phyloP scores from a whole-genome alignment of 2,797 vertebrate genomes.

The Xenentodon cancila region DNA sequence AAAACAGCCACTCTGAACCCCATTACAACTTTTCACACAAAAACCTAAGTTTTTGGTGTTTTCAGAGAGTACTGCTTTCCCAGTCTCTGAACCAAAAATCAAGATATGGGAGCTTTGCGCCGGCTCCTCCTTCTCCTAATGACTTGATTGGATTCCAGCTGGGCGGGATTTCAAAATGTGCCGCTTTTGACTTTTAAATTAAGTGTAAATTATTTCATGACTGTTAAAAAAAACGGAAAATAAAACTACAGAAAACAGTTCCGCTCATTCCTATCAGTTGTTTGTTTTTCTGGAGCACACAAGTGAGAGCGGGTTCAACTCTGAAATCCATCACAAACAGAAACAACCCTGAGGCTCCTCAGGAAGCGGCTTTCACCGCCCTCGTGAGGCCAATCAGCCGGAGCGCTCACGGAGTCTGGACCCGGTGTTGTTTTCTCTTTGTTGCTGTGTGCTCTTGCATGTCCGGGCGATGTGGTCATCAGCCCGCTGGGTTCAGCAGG shows the following conservation, averaged over 20 bases:
- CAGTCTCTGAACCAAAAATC: slow-evolving; percentile 16
- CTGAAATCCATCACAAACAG: slow-evolving; percentile 43
- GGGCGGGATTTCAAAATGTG: slow-evolving; percentile 20
- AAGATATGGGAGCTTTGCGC: slow-evolving; percentile 14
- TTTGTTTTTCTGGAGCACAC: too few species aligned
- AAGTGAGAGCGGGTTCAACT: too few species aligned
- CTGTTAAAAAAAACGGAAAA: too few species aligned
- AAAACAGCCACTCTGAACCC: slow-evolving; percentile 32
- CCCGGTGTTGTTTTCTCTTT: background rate
- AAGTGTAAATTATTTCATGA: slow-evolving; percentile 9
- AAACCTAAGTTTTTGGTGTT: slow-evolving; percentile 9
- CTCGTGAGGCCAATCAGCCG: slow-evolving; percentile 57
- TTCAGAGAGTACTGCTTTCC: slow-evolving; percentile 21
- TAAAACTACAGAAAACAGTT: too few species aligned
- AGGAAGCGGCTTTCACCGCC: slow-evolving; percentile 42
- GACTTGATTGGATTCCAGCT: slow-evolving; percentile 67
- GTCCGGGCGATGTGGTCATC: slow-evolving; percentile 46
- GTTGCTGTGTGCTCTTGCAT: slow-evolving; percentile 22
- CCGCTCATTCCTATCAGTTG: too few species aligned
- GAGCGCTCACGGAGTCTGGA: slow-evolving; percentile 27
- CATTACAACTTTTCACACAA: slow-evolving; percentile 47
- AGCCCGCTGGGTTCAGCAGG: slow-evolving; percentile 36
- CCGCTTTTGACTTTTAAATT: slow-evolving; percentile 3
- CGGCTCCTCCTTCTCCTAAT: slow-evolving; percentile 55
- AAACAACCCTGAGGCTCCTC: slow-evolving; percentile 35